Base-by-base conservation (phyloP, 2,888 invertebrate genomes). In the Drosophila macrospina region DNA sequence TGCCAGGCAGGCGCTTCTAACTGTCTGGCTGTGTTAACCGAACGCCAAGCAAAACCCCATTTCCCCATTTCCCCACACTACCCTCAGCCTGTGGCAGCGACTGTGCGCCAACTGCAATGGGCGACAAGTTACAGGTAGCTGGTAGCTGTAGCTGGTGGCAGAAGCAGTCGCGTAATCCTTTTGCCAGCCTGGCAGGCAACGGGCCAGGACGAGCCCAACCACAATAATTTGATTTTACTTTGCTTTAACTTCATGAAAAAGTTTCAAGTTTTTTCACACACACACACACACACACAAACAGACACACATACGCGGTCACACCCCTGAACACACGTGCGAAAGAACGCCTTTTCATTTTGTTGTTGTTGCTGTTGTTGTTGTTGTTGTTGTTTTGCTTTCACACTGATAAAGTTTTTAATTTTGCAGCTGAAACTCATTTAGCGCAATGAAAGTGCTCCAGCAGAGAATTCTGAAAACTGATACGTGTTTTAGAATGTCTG, bases 171-270 rank as follows among this genome's bases (percentile, higher is more conserved):
- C 69, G 81, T 82, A 82, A 82, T 82, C 86, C 83, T 81, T 86
- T 80, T 86, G 77, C 84, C 72, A 73, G 79, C 66, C 68, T 57
- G 57, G 36, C 69, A 61, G 69, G 26, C 74, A 45, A 56, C 63
- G 69, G 16, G 15, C 57, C 30, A 48, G 24, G 24, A 50, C 61
- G 52, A 75, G 61, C 68, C 66, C 63, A 86, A 82, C 87, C 85
- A 78, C 85, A 86, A 86, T 87, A 86, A 86, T 86, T 86, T 86
- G 85, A 86, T 86, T 86, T 86, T 87, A 85, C 85, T 87, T 86
- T 86, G 85, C 85, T 85, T 86, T 87, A 86, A 87, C 85, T 86
- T 87, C 87, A 86, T 85, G 78, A 87, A 85, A 84, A 84, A 86
- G 85, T 82, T 87, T 85, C 74, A 78, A 85, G 80, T 82, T 87